A percentile compares a stretch with the other conserved stretches of the same genome.
phyloP scores from a whole-genome alignment of 1,140 invertebrate genomes.

The Chionoecetes opilio region DNA sequence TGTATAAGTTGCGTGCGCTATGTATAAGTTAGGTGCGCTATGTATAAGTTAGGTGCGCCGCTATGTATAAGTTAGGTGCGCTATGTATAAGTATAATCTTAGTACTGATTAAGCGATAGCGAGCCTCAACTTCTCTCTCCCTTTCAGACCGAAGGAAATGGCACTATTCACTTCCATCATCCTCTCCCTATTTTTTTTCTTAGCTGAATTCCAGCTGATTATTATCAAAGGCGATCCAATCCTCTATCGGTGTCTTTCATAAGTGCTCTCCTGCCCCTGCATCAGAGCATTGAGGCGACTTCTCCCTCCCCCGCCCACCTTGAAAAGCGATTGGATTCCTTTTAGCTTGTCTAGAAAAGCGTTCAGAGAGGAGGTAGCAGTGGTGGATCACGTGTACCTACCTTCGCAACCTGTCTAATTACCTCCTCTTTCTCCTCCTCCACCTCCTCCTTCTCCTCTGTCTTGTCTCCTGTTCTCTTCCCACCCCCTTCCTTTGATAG shows the following conservation, averaged over 20 bases:
- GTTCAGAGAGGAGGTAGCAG: neutral
- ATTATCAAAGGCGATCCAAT: neutral
- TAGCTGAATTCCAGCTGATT: neutral
- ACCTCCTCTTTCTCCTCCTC: neutral
- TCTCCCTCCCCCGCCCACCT: neutral
- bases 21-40: too few species aligned
- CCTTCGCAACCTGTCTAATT: neutral
- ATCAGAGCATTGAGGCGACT: neutral
- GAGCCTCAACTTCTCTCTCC: too few species aligned
- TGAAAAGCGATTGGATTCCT: neutral
- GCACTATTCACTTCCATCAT: neutral
- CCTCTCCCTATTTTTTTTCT: too few species aligned
- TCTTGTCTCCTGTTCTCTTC: too few species aligned
- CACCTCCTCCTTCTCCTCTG: too few species aligned
- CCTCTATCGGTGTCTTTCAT: slow-evolving; percentile 16
- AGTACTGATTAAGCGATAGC: too few species aligned
- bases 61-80: too few species aligned
- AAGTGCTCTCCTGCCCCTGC: neutral
- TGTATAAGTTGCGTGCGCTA: too few species aligned
- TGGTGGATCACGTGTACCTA: neutral
- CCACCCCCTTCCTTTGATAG: neutral
- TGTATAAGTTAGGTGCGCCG: too few species aligned
- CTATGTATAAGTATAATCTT: too few species aligned
- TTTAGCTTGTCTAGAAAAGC: slow-evolving; percentile 33
- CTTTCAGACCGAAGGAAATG: neutral